Conservation (phyloP, 2,113 vertebrate genomes). For the Vulpes lagopus region DNA sequence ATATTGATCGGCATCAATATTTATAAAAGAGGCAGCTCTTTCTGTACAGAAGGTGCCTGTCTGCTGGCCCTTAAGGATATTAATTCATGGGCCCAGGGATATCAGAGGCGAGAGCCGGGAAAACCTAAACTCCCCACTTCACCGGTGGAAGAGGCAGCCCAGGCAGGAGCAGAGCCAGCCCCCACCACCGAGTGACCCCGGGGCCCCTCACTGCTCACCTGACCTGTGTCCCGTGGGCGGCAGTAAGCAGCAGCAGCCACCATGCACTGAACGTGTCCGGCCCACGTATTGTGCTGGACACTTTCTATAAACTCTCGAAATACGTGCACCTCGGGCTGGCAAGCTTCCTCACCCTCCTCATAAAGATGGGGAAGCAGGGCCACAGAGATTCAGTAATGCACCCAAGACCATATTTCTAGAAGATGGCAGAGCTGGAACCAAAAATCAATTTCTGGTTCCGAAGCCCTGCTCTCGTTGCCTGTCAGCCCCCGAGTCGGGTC, state of each 20-base stretch:
- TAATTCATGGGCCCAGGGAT: not conserved
- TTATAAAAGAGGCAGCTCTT: not conserved
- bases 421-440: not conserved
- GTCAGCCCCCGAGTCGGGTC: not conserved
- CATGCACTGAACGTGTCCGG: not conserved
- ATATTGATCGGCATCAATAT: not conserved
- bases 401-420: not conserved
- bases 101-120: not conserved
- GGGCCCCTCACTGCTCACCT: not conserved
- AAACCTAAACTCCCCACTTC: not conserved
- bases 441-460: not conserved
- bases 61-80: not conserved
- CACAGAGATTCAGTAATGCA: not conserved
- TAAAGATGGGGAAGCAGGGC: not conserved
- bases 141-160: fast-evolving
- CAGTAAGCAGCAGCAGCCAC: not conserved
- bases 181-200: fast-evolving
- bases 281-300: too few species aligned
- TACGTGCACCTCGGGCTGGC: not conserved
- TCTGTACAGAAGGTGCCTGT: not conserved
- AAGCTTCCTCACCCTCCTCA: not conserved
- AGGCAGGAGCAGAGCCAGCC: not conserved
- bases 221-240: fast-evolving
- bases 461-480: too few species aligned
- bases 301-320: not conserved